These are phyloP conservation scores for Platichthys stellatus DNA, from an alignment of 2,113 vertebrate genomes.

Conservation along the genomic window DNA sequence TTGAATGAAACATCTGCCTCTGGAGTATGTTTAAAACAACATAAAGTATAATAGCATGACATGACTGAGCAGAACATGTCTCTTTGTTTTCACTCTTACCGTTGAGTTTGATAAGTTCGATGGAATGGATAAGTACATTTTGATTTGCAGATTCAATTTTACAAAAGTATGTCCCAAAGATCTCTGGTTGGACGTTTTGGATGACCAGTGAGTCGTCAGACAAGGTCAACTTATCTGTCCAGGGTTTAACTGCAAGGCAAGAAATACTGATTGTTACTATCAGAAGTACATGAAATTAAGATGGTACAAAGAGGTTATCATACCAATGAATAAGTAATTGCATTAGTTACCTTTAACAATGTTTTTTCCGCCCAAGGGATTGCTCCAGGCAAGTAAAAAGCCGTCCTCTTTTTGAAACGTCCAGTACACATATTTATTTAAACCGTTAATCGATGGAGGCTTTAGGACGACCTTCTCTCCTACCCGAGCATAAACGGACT, in stretches of 20 bases:
- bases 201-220: constrained; percentile 42
- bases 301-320: background rate
- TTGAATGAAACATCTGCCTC: background rate
- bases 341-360: accelerated
- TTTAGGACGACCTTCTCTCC: constrained; percentile 16
- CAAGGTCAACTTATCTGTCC: background rate
- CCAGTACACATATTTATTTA: constrained; percentile 39
- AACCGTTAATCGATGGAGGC: accelerated
- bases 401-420: accelerated
- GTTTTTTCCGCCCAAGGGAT: accelerated
- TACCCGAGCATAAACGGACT: constrained; percentile 48
- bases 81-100: constrained; percentile 52
- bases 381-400: background rate
- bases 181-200: background rate
- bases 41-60: background rate
- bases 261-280: background rate
- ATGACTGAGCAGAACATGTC: too few species aligned
- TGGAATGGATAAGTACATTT: accelerated
- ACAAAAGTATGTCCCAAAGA: constrained; percentile 57
- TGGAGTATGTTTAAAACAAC: background rate
- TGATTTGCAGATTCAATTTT: accelerated
- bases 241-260: constrained; percentile 24
- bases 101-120: constrained; percentile 29
- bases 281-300: background rate
- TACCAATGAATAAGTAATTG: background rate